Conservation (phyloP, 2,888 invertebrate genomes). For the Laspeyria flexula region DNA sequence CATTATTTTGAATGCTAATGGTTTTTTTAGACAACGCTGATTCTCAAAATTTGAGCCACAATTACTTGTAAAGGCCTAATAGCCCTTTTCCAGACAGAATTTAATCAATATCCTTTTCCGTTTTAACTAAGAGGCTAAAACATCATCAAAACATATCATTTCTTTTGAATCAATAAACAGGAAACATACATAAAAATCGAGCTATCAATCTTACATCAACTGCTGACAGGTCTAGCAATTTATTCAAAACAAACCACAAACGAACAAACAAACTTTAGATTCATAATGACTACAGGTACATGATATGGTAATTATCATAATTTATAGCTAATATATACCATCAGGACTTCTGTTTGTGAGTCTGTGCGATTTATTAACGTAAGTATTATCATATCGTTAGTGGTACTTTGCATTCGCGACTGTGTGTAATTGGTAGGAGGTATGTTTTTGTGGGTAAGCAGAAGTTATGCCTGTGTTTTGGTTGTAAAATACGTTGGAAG, state of each 20-base stretch:
- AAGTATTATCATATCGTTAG: conserved; percentile 42
- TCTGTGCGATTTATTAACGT: conserved; percentile 49
- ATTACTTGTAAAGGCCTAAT: no score
- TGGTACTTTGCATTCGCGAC: conserved; percentile 39
- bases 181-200: neutral
- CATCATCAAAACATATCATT: neutral
- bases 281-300: conserved; percentile 15
- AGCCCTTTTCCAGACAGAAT: no score
- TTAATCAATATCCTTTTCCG: no score
- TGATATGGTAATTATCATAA: conserved; percentile 49
- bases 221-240: neutral
- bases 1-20: no score
- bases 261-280: conserved; percentile 7
- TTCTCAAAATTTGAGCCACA: no score
- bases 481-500: neutral
- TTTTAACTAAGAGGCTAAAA: no score
- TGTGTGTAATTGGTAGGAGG: conserved; percentile 49
- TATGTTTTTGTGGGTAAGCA: conserved; percentile 32
- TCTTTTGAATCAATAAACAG: neutral
- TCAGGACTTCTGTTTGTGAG: conserved; percentile 58
- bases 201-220: neutral
- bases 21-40: no score
- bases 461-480: neutral
- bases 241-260: conserved; percentile 1
- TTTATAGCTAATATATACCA: conserved; percentile 70